Base-by-base conservation (phyloP, 2,113 vertebrate species). In the Actinemys pallida region DNA sequence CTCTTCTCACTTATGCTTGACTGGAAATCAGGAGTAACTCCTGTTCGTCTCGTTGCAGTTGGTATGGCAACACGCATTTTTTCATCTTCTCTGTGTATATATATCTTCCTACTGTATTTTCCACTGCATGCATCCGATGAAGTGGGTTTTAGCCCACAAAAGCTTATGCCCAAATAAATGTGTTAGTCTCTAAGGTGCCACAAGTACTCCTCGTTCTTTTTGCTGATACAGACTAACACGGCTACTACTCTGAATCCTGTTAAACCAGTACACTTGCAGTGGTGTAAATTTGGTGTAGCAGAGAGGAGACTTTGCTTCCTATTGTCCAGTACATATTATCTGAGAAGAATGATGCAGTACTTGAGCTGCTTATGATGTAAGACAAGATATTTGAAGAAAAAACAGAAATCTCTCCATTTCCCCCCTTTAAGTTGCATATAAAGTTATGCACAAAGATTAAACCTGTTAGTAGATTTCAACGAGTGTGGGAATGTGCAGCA, bases 381-480 rank as follows among this genome's bases (percentile, higher is more conserved):
- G 54, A 52, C 78, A 93, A 96, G 96, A 50, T 50, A 76, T 90
- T 79, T 96, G 88, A 27, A 92, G 75, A 57, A 87, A 79, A 39
- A 91, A 65, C 57, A 10, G 4, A 6, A n/a, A 88, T 75, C 54
- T 54, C 57, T 1, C 5, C 72, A 89, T 7, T 85, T 47, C 50
- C 54, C 52, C 57, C 1, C 57, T 86, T n/a, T 42, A 78, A 85
- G 29, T 49, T 6, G 16, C 57, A 13, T 83, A 91, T 81, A 88
- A 86, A 91, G 81, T 20, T 76, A 3, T 82, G 24, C 12, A 13
- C 7, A 47, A 57, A 93, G 10, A 72, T 88, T 62, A 90, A 49
- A 2, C 4, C 79, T 86, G 76, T 5, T 9, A 84, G 81, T 45
- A 90, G 47, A 45, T 86, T n/a, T 59, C 59, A 76, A 3, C 79